Evolutionary conservation across 2,113 vertebrate species (phyloP), one percentile per base, ranked within the genome.

Genomic region (Misgurnus anguillicaudatus): DNA sequence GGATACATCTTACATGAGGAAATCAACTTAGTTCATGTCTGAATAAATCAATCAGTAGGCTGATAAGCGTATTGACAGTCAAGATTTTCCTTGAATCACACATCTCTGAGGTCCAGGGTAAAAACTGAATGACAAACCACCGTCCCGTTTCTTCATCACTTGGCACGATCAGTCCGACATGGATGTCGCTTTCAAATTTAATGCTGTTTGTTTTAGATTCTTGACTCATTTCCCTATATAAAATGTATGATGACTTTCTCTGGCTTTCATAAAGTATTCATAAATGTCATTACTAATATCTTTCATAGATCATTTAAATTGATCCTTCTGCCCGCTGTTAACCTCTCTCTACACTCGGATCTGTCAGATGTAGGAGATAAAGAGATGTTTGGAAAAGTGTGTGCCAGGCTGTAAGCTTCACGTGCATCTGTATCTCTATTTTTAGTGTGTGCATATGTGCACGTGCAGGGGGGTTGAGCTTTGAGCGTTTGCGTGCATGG

Each of bases 251-350:
- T 89, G 91, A 90, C 91, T 90, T 92, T 91, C 88, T 90, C 91
- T 89, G 90, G 90, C 86, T 90, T 89, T 89, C 87, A 94, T 93
- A 88, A 94, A 94, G 92, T 91, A 94, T 93, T 93, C 92, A 94
- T 93, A 92, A 94, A 94, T 93, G 92, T 92, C 93, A 93, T 93
- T 90, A 90, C 90, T 92, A 92, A 93, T 93, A 92, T 91, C 90
- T 89, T 94, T 89, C 89, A 93, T 93, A 92, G 91, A 93, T 93
- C 92, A 92, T 91, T 87, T 89, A 89, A 93, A 93, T 93, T 91
- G 93, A 93, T 94, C 89, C 84, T 68, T 91, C 90, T 91, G 92
- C 87, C 88, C 84, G 86, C 86, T 88, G 90, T 91, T 91, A 91
- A 90, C 87, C 82, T 36, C 39, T 81, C 78, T 86, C 84, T 77